phyloP scores from a whole-genome alignment of 1,140 invertebrate species.

The Drosophila kohkoa region DNA sequence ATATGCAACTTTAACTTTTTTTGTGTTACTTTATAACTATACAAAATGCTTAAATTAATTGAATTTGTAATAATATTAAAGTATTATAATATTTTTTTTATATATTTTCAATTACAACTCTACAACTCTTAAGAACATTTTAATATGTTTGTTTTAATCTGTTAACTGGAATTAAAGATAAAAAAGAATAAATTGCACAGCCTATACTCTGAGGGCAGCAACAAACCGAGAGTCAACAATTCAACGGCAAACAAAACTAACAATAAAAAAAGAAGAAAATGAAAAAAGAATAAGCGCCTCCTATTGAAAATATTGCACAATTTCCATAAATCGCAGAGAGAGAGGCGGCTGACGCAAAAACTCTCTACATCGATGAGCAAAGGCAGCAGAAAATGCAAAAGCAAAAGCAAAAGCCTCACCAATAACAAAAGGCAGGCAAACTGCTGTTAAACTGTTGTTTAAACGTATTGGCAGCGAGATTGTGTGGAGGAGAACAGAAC shows the following conservation, averaged over 20 bases:
- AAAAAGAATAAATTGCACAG: background rate
- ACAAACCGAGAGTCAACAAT: conserved; percentile 23
- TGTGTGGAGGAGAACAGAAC: background rate
- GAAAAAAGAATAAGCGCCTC: conserved; percentile 19
- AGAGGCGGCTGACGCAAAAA: conserved; percentile 20
- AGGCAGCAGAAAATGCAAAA: conserved; percentile 34
- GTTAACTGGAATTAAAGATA: background rate
- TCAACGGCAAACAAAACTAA: conserved; percentile 19
- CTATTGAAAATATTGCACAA: conserved; percentile 70
- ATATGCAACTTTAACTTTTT: too few species aligned
- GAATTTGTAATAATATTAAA: background rate
- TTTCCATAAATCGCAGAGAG: conserved; percentile 72
- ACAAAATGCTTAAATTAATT: background rate
- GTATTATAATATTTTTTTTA: too few species aligned
- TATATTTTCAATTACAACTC: too few species aligned
- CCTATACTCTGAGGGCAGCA: background rate
- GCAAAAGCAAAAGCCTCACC: conserved; percentile 72
- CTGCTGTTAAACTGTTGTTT: conserved; percentile 82
- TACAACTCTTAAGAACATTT: background rate
- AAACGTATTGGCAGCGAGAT: conserved; percentile 66
- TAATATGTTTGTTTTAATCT: background rate
- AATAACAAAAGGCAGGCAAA: conserved; percentile 80
- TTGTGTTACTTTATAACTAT: too few species aligned
- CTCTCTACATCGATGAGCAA: conserved; percentile 52
- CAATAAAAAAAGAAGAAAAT: background rate